A percentile compares a stretch with the other conserved stretches of the same genome.
These are phyloP conservation scores for Drosophila sechellia DNA, from an alignment of 1,140 invertebrate species.

Conservation along the genomic window DNA sequence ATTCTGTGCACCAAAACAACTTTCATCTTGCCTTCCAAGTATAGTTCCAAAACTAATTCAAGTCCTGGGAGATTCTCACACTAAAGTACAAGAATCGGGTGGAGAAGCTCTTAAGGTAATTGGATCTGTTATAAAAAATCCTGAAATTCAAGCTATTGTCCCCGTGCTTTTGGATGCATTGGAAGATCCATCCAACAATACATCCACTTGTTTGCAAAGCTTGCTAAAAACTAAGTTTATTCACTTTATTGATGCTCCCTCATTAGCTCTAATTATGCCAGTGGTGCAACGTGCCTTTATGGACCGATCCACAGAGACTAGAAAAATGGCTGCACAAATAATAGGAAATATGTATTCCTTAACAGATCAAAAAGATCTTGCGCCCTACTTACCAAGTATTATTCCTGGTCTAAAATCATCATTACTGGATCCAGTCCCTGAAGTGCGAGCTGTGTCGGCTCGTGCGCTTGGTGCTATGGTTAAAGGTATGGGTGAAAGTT, in stretches of 20 bases:
- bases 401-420: constrained; percentile 98
- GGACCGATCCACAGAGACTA: constrained; percentile 97
- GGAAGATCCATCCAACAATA: constrained; percentile 98
- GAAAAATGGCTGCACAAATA: constrained; percentile 99
- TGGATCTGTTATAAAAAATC: constrained; percentile 98
- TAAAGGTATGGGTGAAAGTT: constrained; percentile 96
- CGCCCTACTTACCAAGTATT: constrained; percentile 97
- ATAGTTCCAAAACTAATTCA: constrained; percentile 99
- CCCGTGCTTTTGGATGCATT: constrained; percentile 96
- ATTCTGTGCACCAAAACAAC: constrained; percentile 98
- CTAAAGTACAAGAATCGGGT: constrained; percentile 98
- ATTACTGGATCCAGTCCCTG: constrained; percentile 98
- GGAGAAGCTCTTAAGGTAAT: constrained; percentile 98
- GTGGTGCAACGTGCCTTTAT: constrained; percentile 98
- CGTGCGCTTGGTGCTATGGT: constrained; percentile 99
- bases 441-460: constrained; percentile 96
- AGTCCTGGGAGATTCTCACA: constrained; percentile 98
- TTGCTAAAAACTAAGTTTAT: constrained; percentile 99
- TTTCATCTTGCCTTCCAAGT: constrained; percentile 98
- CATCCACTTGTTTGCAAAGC: constrained; percentile 95
- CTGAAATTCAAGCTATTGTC: constrained; percentile 98
- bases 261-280: constrained; percentile 99
- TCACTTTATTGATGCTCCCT: constrained; percentile 99
- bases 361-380: constrained; percentile 99
- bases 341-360: constrained; percentile 99